phyloP scores from a whole-genome alignment of 35 echinoderm and acorn worm species.

The Acanthaster planci region DNA sequence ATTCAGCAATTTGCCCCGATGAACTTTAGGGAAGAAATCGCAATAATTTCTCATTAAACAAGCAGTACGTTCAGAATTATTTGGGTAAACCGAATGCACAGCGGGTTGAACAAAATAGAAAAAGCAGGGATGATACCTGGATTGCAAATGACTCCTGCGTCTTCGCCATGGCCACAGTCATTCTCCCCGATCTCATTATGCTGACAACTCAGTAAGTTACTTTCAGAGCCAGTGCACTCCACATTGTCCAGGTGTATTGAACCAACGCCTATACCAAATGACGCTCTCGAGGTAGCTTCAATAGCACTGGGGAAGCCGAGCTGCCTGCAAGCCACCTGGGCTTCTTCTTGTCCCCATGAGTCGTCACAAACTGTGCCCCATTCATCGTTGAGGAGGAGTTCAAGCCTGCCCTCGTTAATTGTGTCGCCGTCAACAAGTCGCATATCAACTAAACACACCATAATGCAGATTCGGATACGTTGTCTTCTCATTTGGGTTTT shows the following conservation, averaged over 20 bases:
- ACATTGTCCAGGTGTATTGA: conserved; percentile 45
- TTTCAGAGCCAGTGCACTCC: conserved; percentile 48
- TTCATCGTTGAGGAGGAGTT: conserved; percentile 41
- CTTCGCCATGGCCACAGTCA: conserved; percentile 52
- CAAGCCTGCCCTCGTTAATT: conserved; percentile 49
- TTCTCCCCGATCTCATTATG: conserved; percentile 23
- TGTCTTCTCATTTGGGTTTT: too few relatives aligned
- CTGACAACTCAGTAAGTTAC: conserved; percentile 14
- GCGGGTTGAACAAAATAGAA: too few relatives aligned
- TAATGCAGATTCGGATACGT: too few relatives aligned
- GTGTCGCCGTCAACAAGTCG: neutral
- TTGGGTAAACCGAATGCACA: too few relatives aligned
- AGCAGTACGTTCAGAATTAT: too few relatives aligned
- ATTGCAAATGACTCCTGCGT: conserved; percentile 47
- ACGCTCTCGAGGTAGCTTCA: conserved; percentile 13
- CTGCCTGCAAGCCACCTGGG: conserved; percentile 52
- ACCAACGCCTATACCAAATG: conserved; percentile 37
- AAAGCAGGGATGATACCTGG: too few relatives aligned
- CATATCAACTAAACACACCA: neutral
- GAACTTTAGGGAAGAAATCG: too few relatives aligned
- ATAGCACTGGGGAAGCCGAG: conserved; percentile 45
- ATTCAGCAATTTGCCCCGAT: too few relatives aligned
- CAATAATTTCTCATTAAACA: too few relatives aligned
- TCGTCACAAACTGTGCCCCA: conserved; percentile 64
- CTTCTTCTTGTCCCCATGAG: conserved; percentile 42